Evolutionary conservation across 2,888 invertebrate species (phyloP).

Genomic region (Eucera pruinosa): DNA sequence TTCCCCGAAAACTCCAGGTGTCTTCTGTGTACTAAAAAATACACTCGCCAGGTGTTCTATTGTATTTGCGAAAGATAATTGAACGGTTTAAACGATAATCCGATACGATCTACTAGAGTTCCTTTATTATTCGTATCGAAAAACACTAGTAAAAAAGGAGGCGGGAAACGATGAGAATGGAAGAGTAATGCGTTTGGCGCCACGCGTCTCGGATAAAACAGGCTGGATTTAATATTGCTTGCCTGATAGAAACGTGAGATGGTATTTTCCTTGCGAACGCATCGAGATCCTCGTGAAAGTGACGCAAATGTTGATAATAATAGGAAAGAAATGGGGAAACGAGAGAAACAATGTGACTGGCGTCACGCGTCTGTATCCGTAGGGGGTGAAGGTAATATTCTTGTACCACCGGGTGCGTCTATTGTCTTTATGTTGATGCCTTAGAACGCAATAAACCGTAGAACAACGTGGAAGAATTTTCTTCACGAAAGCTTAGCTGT

Average conservation of each 20-base stretch:
- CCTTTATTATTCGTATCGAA: too few relatives aligned
- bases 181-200: neutral
- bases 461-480: neutral
- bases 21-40: too few relatives aligned
- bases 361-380: conserved; percentile 32
- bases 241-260: neutral
- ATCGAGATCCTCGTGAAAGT: neutral
- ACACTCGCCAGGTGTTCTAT: too few relatives aligned
- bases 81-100: too few relatives aligned
- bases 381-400: conserved; percentile 42
- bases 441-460: neutral
- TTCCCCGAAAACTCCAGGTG: too few relatives aligned
- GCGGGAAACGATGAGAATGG: too few relatives aligned
- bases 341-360: conserved; percentile 26
- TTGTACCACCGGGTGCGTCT: conserved; percentile 3
- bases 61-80: too few relatives aligned
- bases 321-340: neutral
- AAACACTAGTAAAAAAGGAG: neutral
- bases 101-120: too few relatives aligned
- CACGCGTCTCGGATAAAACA: neutral
- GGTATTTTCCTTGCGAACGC: neutral
- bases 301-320: neutral
- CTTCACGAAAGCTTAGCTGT: too few relatives aligned
- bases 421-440: neutral
- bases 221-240: conserved; percentile 2